Base-by-base conservation (phyloP, 2,888 invertebrate species). In the Apodemia zela region DNA sequence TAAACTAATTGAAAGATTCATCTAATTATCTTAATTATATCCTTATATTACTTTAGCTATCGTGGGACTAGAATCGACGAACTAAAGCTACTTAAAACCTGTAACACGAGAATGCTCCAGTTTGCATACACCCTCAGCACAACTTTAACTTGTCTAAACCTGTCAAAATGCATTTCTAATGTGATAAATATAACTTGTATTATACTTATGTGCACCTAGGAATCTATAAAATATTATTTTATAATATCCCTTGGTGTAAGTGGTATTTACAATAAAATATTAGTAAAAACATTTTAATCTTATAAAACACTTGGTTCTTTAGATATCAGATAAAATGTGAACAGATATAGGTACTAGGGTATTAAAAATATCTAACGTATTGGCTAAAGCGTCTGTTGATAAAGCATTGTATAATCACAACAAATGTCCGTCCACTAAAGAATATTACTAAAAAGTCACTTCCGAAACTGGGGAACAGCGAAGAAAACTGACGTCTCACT, bases 351-450 rank as follows among this genome's bases (percentile, higher is more conserved):
- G 29, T 59, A 62, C 65, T 84, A 84, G 82, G 80, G 81, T 85
- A 84, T 84, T 85, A 80, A 87, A 88, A 87, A 85, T 87, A 86
- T 84, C 85, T 88, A 88, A 85, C 75, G 78, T 86, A 85, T 81
- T 81, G 80, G 78, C 88, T 89, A 88, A 89, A 88, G 89, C 89
- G 85, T 85, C 84, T 88, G 84, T 85, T 79, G 78, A 87, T 89
- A 89, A 90, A 91, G 89, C 88, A 89, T 89, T 77, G 85, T 85
- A 85, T 86, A 88, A 89, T 88, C 89, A 89, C 89, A 89, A 87
- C 85, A 79, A 82, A 82, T 81, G 84, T 88, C 85, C 84, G 69
- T 79, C 83, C 86, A 89, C 87, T 89, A 88, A 84, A 89, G 84
- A 77, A 83, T 89, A 89, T 82, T 86, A 89, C 89, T 90, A 88